phyloP scores from a whole-genome alignment of 1,140 invertebrate species.

The Gonioctena quinquepunctata region DNA sequence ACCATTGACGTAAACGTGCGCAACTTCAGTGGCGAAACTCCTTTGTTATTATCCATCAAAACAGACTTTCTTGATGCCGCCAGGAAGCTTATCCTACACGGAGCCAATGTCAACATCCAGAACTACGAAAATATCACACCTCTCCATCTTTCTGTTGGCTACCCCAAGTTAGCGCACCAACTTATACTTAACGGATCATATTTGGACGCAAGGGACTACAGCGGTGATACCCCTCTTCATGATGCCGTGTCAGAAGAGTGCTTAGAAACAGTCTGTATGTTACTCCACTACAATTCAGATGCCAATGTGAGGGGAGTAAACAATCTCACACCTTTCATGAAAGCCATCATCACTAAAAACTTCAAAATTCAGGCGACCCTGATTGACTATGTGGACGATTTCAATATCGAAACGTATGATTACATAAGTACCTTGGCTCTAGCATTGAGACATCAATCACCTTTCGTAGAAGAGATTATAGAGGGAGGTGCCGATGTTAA shows the following conservation, averaged over 20 bases:
- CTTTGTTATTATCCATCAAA: conserved; percentile 16
- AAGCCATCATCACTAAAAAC: conserved; percentile 14
- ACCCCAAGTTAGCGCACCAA: background rate
- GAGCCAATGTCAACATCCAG: conserved; percentile 20
- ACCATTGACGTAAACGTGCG: background rate
- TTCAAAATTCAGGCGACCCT: conserved; percentile 6
- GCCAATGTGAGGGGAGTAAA: conserved; percentile 14
- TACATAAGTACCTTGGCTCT: conserved; percentile 6
- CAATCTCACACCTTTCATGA: conserved; percentile 22
- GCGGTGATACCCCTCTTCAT: conserved; percentile 18
- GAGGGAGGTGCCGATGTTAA: conserved; percentile 15
- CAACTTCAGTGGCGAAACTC: conserved; percentile 14
- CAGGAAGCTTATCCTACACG: background rate
- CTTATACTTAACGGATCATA: conserved; percentile 11
- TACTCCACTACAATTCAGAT: conserved; percentile 21
- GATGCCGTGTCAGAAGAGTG: conserved; percentile 8
- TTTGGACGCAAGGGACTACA: conserved; percentile 16
- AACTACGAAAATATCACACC: conserved; percentile 21
- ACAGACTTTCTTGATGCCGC: background rate
- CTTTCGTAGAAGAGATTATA: conserved; percentile 20
- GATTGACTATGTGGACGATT: conserved; percentile 19
- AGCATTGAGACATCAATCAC: background rate
- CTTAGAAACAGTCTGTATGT: conserved; percentile 19
- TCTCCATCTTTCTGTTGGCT: conserved; percentile 7
- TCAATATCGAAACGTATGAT: conserved; percentile 11